Evolutionary conservation across 2,113 vertebrate species (phyloP).

Genomic region (Meleagris gallopavo): DNA sequence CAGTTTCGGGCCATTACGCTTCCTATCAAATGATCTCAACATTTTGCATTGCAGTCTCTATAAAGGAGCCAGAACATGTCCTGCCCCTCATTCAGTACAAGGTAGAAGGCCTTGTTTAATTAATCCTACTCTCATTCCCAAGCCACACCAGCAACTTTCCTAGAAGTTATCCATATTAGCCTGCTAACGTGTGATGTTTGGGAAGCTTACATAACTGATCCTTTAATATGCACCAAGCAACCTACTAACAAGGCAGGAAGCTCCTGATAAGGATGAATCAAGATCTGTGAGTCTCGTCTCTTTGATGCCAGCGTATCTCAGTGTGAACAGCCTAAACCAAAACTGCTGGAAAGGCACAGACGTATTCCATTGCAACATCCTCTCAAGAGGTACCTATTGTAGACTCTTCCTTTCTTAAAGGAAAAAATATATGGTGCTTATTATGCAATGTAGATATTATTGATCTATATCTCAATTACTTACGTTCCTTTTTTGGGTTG

Average conservation of each 20-base stretch:
- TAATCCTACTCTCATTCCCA: background rate
- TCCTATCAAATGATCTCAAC: background rate
- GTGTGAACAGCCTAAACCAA: background rate
- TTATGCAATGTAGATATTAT: background rate
- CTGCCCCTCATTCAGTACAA: accelerated
- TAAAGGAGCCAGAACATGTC: background rate
- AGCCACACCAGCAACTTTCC: background rate
- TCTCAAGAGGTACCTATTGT: background rate
- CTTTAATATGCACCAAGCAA: background rate
- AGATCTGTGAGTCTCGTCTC: background rate
- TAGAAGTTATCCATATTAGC: background rate
- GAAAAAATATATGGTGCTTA: background rate
- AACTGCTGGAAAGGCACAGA: accelerated
- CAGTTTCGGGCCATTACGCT: background rate
- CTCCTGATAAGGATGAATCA: background rate
- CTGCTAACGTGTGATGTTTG: background rate
- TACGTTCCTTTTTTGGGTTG: background rate
- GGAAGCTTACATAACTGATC: background rate
- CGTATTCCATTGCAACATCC: background rate
- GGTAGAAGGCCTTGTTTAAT: background rate
- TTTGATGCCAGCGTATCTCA: background rate
- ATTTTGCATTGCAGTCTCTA: background rate
- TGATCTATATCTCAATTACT: background rate
- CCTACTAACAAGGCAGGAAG: background rate
- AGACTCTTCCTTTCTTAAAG: background rate